These are phyloP conservation scores for Bos taurus DNA, from an alignment of 2,113 vertebrate genomes.

Conservation along the genomic window ARS-UCD2.0 NC_037350.1:50133001-50133500, in stretches of 20 bases:
- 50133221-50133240: fast-evolving
- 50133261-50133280: neutral
- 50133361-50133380: neutral
- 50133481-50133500: conserved; percentile 45
- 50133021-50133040: neutral
- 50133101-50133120: neutral
- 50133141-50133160: neutral
- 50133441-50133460: neutral
- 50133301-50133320: neutral
- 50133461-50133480: neutral
- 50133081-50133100: too few relatives aligned
- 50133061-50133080: neutral
- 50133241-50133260: neutral
- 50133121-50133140: neutral
- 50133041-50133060: neutral
- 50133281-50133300: neutral
- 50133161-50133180: neutral
- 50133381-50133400: neutral
- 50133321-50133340: neutral
- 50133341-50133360: neutral
- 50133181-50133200: neutral
- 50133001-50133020: neutral
- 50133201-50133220: neutral
- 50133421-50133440: neutral
- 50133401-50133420: neutral